Base-by-base conservation (phyloP, 2,888 invertebrate genomes). In the Calliopum simillimum region DNA sequence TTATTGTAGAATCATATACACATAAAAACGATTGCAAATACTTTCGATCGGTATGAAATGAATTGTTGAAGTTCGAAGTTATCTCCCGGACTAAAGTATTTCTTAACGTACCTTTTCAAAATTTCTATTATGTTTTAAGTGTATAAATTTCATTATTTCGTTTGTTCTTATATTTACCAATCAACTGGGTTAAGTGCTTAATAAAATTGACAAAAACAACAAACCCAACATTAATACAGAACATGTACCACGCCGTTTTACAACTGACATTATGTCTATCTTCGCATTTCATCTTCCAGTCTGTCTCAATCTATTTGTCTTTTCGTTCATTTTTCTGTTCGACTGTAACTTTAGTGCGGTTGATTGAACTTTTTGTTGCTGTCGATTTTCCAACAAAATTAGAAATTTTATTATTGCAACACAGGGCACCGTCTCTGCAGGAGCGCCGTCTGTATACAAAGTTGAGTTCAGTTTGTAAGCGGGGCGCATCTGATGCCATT, bases 291-390 rank as follows among this genome's bases (percentile, higher is more conserved):
- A 16, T 59, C 58, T 2, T 14, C 33, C 58, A 4, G 5, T 33
- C 33, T 41, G 33, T 33, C 41, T 58, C 59, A 14, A 11, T 59
- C 43, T 59, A 12, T 33, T 19, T 41, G 58, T 16, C 58, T 33
- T 2, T 59, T 41, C 33, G 33, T 8, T 33, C 33, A 33, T 33
- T 41, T 41, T 16, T 43, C 8, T 41, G 43, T 59, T 33, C 19
- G 59, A 41, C 53, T 21, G 21, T 53, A 4, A 16, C 41, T 16
- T 41, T n/a, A 23, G n/a, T 59, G 41, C 61, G 61, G 61, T 61
- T 61, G 61, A 61, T 61, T 61, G 61, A 61, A 61, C 61, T 61
- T 61, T 61, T 61, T 61, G 61, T 61, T 61, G 61, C 61, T 23
- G 16, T 61, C 23, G 61, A 61, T 61, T 61, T 59, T 61, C 61